A percentile compares a stretch with the other conserved stretches of the same genome.
These are phyloP conservation scores for Hyles vespertilio DNA, from an alignment of 1,140 invertebrate genomes.

Conservation along the genomic window DNA sequence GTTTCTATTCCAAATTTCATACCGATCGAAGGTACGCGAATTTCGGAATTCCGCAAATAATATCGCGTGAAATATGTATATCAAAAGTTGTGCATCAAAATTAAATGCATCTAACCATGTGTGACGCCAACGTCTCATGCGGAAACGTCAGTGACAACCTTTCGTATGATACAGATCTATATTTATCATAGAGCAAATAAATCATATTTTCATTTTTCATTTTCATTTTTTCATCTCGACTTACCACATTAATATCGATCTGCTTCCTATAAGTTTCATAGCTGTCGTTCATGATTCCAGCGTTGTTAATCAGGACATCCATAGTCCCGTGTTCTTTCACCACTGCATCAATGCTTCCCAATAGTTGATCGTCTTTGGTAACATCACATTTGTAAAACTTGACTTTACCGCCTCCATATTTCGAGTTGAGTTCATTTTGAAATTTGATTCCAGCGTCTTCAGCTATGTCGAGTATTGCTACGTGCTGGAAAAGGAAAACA, in stretches of 20 bases:
- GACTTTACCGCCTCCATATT: slow-evolving; percentile 36
- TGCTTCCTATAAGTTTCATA: slow-evolving; percentile 43
- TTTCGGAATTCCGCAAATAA: too few relatives aligned
- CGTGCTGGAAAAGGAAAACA: slow-evolving; percentile 36
- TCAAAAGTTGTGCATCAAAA: too few relatives aligned
- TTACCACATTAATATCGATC: slow-evolving; percentile 59
- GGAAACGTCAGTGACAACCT: too few relatives aligned
- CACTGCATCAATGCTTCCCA: slow-evolving; percentile 30
- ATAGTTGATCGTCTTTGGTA: slow-evolving; percentile 30
- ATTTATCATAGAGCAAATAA: too few relatives aligned
- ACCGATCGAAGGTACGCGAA: too few relatives aligned
- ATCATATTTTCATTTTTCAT: too few relatives aligned
- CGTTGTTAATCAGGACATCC: slow-evolving; percentile 82
- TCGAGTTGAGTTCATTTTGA: slow-evolving; percentile 36
- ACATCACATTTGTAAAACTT: slow-evolving; percentile 55
- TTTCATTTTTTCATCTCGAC: too few relatives aligned
- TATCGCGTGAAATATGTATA: too few relatives aligned
- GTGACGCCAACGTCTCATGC: too few relatives aligned
- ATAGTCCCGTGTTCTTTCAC: slow-evolving; percentile 74
- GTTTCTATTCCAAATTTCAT: too few relatives aligned
- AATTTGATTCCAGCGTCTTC: slow-evolving; percentile 27
- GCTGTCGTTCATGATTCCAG: slow-evolving; percentile 59
- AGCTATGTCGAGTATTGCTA: slow-evolving; percentile 45
- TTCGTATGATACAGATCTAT: too few relatives aligned
- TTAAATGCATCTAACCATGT: too few relatives aligned